Evolutionary conservation across 2,888 invertebrate genomes (phyloP).

Genomic region (Machimus rusticus): DNA sequence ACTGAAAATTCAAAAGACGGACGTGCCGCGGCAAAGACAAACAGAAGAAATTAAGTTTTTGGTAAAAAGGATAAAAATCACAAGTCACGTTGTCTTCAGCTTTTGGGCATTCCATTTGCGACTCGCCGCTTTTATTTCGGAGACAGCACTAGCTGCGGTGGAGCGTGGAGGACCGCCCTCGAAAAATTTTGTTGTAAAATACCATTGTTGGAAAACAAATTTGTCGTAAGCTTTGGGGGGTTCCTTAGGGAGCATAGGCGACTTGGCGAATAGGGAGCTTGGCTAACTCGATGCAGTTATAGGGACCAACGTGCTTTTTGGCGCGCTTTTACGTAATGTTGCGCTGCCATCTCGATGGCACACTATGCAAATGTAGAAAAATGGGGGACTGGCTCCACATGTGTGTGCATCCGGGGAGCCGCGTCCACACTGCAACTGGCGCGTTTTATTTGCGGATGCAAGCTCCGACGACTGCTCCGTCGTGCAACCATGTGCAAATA

Average conservation of each 20-base stretch:
- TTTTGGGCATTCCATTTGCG: not conserved
- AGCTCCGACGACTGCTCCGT: not conserved
- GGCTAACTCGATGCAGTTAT: not conserved
- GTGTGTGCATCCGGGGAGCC: not conserved
- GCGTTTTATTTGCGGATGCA: not conserved
- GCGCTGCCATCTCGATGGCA: not conserved
- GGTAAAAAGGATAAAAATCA: constrained; percentile 40
- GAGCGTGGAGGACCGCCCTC: not conserved
- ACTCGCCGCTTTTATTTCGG: not conserved
- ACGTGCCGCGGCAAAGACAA: not conserved
- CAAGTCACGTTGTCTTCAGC: constrained; percentile 43
- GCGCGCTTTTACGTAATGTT: constrained; percentile 20
- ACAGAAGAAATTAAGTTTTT: constrained; percentile 40
- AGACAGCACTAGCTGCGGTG: not conserved
- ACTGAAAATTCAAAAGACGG: not conserved
- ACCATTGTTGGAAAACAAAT: not conserved
- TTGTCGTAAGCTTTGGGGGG: not conserved
- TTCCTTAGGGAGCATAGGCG: not conserved
- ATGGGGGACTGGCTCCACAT: not conserved
- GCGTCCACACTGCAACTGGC: not conserved
- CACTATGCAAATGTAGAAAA: not conserved
- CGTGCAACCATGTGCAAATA: constrained; percentile 21
- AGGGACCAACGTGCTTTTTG: not conserved
- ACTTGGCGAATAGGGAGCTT: not conserved
- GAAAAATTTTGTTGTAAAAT: not conserved